Evolutionary conservation across 1,140 invertebrate genomes (phyloP), one percentile per base, ranked within the genome.

Genomic region (Apocrypta bakeri): DNA sequence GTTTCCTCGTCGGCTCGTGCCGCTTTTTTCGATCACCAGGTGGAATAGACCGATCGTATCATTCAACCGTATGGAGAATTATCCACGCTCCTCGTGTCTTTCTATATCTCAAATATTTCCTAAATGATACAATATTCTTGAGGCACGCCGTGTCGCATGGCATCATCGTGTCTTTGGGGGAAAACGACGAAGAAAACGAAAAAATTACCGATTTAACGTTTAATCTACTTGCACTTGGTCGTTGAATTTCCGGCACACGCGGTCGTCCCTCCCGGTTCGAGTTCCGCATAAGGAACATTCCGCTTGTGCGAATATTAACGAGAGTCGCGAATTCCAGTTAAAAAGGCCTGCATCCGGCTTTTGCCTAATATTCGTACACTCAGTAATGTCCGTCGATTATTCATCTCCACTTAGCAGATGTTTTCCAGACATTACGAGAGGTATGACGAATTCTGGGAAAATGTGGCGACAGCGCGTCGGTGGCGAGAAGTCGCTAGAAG

Each of bases 381-480:
- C n/a, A n/a, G n/a, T n/a, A n/a, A n/a, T n/a, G n/a, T n/a, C n/a
- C n/a, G n/a, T n/a, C n/a, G n/a, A n/a, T 17, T 48, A 77, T n/a
- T 69, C 33, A 31, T 0, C 48, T 56, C 8, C 48, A 6, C 21
- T 56, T 33, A 37, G 48, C 69, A 80, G 69, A 80, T 80, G 68
- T 80, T 80, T 48, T 71, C 11, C 17, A 8, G 29, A 48, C 14
- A 17, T 17, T 3, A 48, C 42, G 25, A 9, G 37, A 31, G 77
- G 64, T 40, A 33, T 21, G 68, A 33, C 31, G 14, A 71, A 17
- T 71, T 1, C 11, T 63, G 84, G 56, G 69, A 85, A 40, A 88
- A 88, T 66, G 80, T 85, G 84, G 85, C 85, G 64, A 14, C 25
- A 66, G 82, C 83, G 56, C 79, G 71, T 64, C 72, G 40, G 11